phyloP scores from a whole-genome alignment of 2,797 vertebrate genomes.

The Tamandua tetradactyla region DNA sequence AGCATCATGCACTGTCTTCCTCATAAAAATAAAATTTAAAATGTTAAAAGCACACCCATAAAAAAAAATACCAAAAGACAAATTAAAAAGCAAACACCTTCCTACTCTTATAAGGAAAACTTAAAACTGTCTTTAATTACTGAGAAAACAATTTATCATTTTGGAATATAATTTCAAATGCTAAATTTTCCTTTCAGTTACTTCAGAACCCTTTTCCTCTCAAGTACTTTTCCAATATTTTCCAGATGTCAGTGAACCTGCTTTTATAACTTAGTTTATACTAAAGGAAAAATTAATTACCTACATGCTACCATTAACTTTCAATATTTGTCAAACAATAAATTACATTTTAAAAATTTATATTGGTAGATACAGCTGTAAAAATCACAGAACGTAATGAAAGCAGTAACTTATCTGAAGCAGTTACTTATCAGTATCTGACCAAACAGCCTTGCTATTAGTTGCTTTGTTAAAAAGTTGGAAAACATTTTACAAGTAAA shows the following conservation, averaged over 20 bases:
- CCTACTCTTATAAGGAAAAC: neutral
- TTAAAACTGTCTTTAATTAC: neutral
- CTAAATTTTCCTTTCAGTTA: constrained; percentile 18
- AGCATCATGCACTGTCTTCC: neutral
- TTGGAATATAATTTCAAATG: constrained; percentile 13
- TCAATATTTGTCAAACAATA: constrained; percentile 10
- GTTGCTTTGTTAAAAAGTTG: constrained; percentile 29
- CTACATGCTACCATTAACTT: neutral
- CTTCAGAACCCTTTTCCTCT: neutral
- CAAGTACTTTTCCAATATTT: constrained; percentile 32
- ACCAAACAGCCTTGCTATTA: neutral
- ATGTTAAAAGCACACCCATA: neutral
- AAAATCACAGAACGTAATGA: neutral
- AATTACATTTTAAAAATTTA: neutral
- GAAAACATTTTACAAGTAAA: constrained; percentile 47
- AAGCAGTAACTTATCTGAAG: neutral
- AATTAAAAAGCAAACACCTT: neutral
- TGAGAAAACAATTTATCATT: constrained; percentile 14
- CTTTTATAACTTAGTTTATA: neutral
- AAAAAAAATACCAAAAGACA: neutral
- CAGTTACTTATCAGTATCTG: neutral
- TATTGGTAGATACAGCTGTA: neutral
- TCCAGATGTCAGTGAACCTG: neutral
- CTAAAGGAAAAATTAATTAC: neutral
- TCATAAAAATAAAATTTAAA: constrained; percentile 12